Percentiles rank a stretch among this genome's conserved stretches.
Evolutionary conservation across 2,888 invertebrate species (phyloP).

Genomic region (Lottia gigantea): DNA sequence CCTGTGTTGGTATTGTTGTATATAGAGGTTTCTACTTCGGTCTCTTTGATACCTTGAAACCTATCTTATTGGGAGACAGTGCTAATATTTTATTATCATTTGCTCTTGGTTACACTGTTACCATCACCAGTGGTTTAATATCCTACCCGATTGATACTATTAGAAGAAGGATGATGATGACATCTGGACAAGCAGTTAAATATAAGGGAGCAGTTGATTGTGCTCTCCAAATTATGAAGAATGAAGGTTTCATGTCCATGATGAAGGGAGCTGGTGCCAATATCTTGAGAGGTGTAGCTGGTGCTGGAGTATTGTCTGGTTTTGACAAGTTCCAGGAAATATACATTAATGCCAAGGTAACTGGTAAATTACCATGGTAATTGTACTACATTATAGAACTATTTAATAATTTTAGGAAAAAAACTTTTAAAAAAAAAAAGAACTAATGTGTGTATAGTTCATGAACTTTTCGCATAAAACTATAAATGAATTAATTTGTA

Average conservation of each 20-base stretch:
- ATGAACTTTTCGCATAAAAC: too few relatives aligned
- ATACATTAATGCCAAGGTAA: constrained; percentile 44
- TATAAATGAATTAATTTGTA: too few relatives aligned
- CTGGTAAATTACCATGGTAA: too few relatives aligned
- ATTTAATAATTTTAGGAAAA: too few relatives aligned
- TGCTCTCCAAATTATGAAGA: constrained; percentile 85
- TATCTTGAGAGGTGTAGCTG: constrained; percentile 67
- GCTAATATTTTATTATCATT: constrained; percentile 59
- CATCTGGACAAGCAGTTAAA: constrained; percentile 75
- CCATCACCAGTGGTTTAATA: constrained; percentile 89
- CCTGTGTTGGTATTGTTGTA: constrained; percentile 66
- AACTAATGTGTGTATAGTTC: too few relatives aligned
- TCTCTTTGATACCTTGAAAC: constrained; percentile 68
- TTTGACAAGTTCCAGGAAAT: constrained; percentile 64
- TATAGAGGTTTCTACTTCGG: constrained; percentile 69
- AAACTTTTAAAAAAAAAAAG: too few relatives aligned
- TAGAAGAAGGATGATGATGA: constrained; percentile 99
- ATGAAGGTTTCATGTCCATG: constrained; percentile 87
- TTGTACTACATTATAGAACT: too few relatives aligned
- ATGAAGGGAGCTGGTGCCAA: constrained; percentile 80
- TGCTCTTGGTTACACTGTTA: constrained; percentile 72
- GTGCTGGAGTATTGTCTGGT: constrained; percentile 67
- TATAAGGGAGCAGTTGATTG: constrained; percentile 89
- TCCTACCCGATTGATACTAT: constrained; percentile 96
- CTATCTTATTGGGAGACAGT: constrained; percentile 61